Conservation (phyloP, 2,113 vertebrate genomes). For the Limnothrissa miodon region DNA sequence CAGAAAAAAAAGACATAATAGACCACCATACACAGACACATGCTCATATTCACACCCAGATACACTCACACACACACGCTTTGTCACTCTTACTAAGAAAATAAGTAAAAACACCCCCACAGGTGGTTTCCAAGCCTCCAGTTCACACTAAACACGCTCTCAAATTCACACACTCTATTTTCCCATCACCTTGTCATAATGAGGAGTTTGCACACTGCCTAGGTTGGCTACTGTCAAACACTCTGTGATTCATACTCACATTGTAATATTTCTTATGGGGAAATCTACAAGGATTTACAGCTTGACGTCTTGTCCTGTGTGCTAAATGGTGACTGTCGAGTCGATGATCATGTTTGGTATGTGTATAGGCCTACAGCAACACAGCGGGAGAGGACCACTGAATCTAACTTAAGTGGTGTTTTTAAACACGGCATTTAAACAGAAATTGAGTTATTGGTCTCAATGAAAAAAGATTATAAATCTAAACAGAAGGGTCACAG, state of each 20-base stretch:
- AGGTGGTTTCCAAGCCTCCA: background rate
- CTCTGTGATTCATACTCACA: no score
- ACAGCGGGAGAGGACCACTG: no score
- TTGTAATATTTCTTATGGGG: no score
- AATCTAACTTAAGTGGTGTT: no score
- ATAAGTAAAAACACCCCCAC: background rate
- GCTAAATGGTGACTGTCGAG: no score
- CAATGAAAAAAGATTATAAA: background rate
- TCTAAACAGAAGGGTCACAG: background rate
- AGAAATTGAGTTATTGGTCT: background rate
- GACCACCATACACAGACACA: background rate
- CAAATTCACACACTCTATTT: background rate
- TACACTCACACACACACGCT: background rate
- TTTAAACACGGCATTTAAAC: no score
- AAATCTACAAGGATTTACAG: no score
- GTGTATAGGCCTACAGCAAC: no score
- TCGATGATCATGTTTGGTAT: no score
- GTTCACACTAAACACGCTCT: background rate
- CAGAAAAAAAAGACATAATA: background rate
- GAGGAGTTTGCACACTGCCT: no score
- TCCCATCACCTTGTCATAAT: no score
- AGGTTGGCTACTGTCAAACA: background rate
- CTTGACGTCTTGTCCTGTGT: no score
- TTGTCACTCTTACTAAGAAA: background rate
- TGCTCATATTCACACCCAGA: background rate